Percentiles rank a stretch among this genome's conserved stretches.
phyloP scores from a whole-genome alignment of 2,888 invertebrate species.

The Pristionchus mayeri region DNA sequence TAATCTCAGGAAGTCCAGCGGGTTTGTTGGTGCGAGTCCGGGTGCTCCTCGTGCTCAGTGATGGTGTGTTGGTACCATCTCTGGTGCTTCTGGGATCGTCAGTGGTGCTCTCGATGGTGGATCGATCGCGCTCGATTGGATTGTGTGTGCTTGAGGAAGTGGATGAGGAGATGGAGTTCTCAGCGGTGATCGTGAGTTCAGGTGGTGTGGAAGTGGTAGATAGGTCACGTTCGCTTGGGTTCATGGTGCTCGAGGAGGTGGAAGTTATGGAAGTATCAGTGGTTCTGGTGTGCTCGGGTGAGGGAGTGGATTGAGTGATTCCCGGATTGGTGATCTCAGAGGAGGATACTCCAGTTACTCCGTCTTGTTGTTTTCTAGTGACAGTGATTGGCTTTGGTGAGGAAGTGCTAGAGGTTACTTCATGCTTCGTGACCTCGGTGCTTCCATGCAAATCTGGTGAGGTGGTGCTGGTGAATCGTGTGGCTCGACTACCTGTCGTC shows the following conservation, averaged over 20 bases:
- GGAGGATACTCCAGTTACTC: background rate
- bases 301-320: background rate
- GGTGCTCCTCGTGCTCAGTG: too few relatives aligned
- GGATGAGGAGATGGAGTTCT: background rate
- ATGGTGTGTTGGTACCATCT: background rate
- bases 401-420: background rate
- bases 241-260: too few relatives aligned
- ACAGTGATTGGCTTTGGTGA: background rate
- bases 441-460: background rate
- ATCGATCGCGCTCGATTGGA: too few relatives aligned
- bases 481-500: conserved; percentile 15
- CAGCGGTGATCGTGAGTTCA: too few relatives aligned
- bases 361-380: background rate
- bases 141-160: background rate
- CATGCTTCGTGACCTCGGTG: background rate
- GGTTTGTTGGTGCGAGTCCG: too few relatives aligned
- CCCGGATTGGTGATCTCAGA: background rate
- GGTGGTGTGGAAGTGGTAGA: too few relatives aligned
- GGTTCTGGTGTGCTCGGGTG: background rate
- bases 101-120: background rate
- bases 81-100: background rate
- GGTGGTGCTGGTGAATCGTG: background rate
- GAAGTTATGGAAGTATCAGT: too few relatives aligned
- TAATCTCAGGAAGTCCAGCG: too few relatives aligned
- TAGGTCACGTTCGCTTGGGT: too few relatives aligned